A percentile compares a stretch with the other conserved stretches of the same genome.
These are phyloP conservation scores for Cataglyphis rosenhaueri DNA, from an alignment of 2,888 invertebrate genomes.

Conservation along the genomic window DNA sequence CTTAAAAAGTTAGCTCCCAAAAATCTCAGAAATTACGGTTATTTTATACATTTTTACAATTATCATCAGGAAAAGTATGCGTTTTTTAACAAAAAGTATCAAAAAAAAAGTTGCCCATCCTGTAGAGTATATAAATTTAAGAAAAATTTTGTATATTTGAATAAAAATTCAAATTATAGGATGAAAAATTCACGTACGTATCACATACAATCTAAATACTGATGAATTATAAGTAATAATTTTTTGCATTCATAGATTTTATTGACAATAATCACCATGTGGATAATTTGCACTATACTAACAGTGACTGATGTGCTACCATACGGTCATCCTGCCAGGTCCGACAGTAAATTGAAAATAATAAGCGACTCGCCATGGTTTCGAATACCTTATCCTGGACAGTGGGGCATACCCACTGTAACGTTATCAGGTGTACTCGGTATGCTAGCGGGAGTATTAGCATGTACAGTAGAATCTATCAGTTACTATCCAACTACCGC, in stretches of 20 bases:
- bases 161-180: background rate
- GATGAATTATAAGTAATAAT: background rate
- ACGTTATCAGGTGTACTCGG: constrained; percentile 91
- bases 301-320: constrained; percentile 89
- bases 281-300: constrained; percentile 91
- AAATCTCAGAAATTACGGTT: too few species aligned
- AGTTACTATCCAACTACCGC: constrained; percentile 97
- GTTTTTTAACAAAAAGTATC: too few species aligned
- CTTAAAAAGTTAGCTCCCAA: too few species aligned
- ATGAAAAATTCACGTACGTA: background rate
- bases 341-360: constrained; percentile 90
- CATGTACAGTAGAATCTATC: constrained; percentile 93
- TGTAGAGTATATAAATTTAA: background rate
- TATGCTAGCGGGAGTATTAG: constrained; percentile 92
- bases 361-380: constrained; percentile 93
- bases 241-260: constrained; percentile 87
- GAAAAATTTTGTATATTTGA: background rate
- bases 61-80: too few species aligned
- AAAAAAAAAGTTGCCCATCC: too few species aligned
- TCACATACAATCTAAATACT: background rate
- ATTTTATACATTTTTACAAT: too few species aligned
- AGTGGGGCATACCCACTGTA: constrained; percentile 92
- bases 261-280: constrained; percentile 91
- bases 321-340: constrained; percentile 90
- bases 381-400: constrained; percentile 93